Evolutionary conservation across 2,797 vertebrate genomes (phyloP).

Genomic region (Antrozous pallidus): DNA sequence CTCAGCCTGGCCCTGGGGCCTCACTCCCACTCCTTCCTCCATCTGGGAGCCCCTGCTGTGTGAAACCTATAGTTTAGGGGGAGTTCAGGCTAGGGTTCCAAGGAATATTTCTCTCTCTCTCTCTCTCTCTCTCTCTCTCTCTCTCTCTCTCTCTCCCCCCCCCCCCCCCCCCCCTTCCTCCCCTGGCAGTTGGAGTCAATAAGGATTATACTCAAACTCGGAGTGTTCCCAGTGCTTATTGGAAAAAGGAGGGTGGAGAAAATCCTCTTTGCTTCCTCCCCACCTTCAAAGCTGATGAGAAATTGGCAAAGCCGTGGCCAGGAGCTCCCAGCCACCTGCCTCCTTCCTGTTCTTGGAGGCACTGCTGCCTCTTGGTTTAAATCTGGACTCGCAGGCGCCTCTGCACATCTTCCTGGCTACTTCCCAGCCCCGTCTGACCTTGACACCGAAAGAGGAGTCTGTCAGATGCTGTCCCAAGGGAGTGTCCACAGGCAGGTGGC

Average conservation of each 20-base stretch:
- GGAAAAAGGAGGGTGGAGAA: conserved; percentile 53
- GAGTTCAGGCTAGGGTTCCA: not conserved
- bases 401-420: not conserved
- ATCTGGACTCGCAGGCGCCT: not conserved
- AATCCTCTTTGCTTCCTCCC: conserved; percentile 61
- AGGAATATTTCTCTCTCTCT: conserved; percentile 51
- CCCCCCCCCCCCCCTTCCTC: rapidly evolving
- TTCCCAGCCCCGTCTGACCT: not conserved
- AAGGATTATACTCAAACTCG: conserved; percentile 73
- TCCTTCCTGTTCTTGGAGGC: not conserved
- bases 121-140: conserved; percentile 25
- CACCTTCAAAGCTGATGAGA: conserved; percentile 55
- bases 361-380: not conserved
- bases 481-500: not conserved
- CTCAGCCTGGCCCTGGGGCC: not conserved
- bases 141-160: conserved; percentile 14
- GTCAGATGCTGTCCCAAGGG: not conserved
- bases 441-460: not conserved
- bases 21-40: not conserved
- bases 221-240: conserved; percentile 66
- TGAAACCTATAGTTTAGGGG: not conserved
- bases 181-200: conserved; percentile 73
- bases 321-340: not conserved
- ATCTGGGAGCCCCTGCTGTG: not conserved
- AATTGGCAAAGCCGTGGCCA: not conserved